A percentile compares a stretch with the other conserved stretches of the same genome.
Evolutionary conservation across 2,888 invertebrate species (phyloP).

Genomic region (Sarcophaga variegata): DNA sequence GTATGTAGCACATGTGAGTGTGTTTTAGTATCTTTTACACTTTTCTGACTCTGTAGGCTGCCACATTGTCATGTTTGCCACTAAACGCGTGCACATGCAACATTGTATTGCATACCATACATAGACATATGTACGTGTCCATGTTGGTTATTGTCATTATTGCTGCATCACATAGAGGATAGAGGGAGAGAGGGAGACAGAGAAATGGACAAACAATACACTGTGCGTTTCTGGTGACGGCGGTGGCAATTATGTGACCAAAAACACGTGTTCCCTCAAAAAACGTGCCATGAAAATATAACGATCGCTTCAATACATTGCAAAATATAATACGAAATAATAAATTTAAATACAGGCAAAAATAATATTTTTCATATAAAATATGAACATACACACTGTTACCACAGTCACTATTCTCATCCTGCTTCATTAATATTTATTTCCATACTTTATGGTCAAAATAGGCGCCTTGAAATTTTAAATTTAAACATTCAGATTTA

Average conservation of each 20-base stretch:
- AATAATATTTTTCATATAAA: neutral
- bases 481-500: too few species aligned
- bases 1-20: neutral
- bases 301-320: neutral
- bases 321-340: neutral
- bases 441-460: too few species aligned
- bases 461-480: too few species aligned
- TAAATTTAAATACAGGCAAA: neutral
- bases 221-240: constrained; percentile 16
- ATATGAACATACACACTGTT: neutral
- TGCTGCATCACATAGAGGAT: constrained; percentile 2
- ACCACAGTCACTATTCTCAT: too few species aligned
- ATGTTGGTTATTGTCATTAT: constrained; percentile 1
- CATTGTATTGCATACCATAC: constrained; percentile 40
- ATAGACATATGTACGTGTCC: constrained; percentile 23
- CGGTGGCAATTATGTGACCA: constrained; percentile 44
- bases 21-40: too few species aligned
- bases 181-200: neutral
- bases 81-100: neutral
- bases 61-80: constrained; percentile 7
- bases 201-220: constrained; percentile 59
- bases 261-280: constrained; percentile 54
- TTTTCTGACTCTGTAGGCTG: neutral
- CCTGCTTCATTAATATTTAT: too few species aligned
- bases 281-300: constrained; percentile 49